Evolutionary conservation across 2,113 vertebrate genomes (phyloP).

Genomic region (Anser cygnoides): DNA sequence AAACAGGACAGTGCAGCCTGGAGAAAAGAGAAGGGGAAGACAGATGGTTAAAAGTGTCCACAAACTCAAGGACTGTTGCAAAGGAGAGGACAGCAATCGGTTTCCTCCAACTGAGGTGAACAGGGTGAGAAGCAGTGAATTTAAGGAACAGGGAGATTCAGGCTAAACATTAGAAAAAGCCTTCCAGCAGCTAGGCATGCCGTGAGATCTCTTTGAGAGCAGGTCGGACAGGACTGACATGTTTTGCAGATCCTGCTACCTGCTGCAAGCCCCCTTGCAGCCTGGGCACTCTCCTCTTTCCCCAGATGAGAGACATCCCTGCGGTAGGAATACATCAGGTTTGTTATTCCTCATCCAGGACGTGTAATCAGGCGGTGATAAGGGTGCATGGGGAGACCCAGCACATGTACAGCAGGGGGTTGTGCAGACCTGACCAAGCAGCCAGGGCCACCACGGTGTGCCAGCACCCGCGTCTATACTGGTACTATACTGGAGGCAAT

Average conservation of each 20-base stretch:
- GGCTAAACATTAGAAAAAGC: not conserved
- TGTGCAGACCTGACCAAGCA: not conserved
- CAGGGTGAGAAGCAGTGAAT: not conserved
- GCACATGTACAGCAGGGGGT: rapidly evolving
- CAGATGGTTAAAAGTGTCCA: not conserved
- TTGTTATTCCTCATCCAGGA: not conserved
- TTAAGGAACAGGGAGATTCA: not conserved
- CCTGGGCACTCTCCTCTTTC: not conserved
- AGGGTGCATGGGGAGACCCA: not conserved
- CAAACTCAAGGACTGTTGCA: not conserved
- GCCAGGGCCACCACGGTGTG: no score
- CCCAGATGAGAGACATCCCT: not conserved
- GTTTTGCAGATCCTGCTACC: not conserved
- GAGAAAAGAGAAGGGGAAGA: not conserved
- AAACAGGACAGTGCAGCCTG: not conserved
- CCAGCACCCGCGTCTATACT: not conserved
- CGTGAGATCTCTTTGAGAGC: not conserved
- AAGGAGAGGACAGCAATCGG: not conserved
- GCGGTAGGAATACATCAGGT: not conserved
- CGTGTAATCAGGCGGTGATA: rapidly evolving
- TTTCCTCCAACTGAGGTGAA: not conserved
- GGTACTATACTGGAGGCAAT: not conserved
- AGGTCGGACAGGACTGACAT: not conserved
- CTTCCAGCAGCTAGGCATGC: rapidly evolving
- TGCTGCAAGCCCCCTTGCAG: not conserved